These are phyloP conservation scores for Apaloderma vittatum DNA, from an alignment of 2,113 vertebrate genomes.

Conservation along the genomic window DNA sequence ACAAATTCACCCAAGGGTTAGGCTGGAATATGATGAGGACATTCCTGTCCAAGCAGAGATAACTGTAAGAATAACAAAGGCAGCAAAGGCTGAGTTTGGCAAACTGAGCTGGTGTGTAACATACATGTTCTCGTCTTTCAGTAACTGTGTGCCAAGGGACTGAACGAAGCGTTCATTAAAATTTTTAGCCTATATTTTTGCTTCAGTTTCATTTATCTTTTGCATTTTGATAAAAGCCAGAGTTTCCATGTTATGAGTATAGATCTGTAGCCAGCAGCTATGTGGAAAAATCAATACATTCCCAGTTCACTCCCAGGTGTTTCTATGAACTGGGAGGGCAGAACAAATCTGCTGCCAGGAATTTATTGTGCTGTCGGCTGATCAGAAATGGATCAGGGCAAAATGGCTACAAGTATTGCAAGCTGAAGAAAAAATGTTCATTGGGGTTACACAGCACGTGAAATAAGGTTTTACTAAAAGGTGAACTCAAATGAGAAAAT, in stretches of 20 bases:
- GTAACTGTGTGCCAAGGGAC: not conserved
- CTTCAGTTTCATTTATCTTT: not conserved
- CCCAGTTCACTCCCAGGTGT: conserved; percentile 41
- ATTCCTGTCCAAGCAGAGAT: not conserved
- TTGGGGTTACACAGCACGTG: not conserved
- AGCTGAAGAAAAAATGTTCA: not conserved
- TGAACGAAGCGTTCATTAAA: not conserved
- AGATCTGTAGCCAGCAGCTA: conserved; percentile 35
- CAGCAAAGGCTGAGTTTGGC: not conserved
- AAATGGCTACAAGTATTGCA: not conserved
- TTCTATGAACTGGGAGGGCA: conserved; percentile 8
- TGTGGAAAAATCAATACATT: conserved; percentile 53
- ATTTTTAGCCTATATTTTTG: not conserved
- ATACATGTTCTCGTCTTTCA: not conserved
- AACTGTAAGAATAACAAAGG: not conserved
- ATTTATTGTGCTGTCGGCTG: not conserved
- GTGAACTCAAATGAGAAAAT: not conserved
- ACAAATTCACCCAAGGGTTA: not conserved
- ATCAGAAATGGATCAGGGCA: not conserved
- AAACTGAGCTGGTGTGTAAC: not conserved
- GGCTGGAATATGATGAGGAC: not conserved
- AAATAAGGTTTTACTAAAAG: not conserved
- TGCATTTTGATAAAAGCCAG: conserved; percentile 33
- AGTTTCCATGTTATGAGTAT: not conserved
- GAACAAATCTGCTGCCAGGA: not conserved